phyloP scores from a whole-genome alignment of 2,113 vertebrate species.

The Helogale parvula region DNA sequence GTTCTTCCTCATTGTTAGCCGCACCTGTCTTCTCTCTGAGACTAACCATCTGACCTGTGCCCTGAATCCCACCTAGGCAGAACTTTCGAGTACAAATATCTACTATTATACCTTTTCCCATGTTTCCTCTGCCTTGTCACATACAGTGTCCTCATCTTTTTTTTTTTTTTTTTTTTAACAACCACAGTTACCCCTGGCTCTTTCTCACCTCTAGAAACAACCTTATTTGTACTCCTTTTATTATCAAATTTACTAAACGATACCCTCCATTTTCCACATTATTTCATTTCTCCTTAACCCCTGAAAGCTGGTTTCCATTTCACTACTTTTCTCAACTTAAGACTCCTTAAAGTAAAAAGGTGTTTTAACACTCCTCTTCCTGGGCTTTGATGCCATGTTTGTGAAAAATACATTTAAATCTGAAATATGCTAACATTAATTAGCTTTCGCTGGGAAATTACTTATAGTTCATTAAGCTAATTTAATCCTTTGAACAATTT shows the following conservation, averaged over 20 bases:
- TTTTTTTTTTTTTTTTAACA: not conserved
- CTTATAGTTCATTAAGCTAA: not conserved
- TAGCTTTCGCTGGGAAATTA: not conserved
- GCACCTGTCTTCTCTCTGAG: not conserved
- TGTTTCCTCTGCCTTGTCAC: not conserved
- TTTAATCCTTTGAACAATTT: conserved; percentile 6
- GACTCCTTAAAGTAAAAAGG: not conserved
- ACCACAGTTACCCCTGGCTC: not conserved
- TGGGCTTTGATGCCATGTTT: not conserved
- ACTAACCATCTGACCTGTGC: not conserved
- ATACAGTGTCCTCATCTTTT: not conserved
- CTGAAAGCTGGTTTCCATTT: not conserved
- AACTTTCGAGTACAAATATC: not conserved
- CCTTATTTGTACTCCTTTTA: conserved; percentile 8
- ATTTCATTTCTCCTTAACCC: not conserved
- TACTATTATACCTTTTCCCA: not conserved
- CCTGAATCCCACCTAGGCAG: not conserved
- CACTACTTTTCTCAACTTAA: not conserved
- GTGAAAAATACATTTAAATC: not conserved
- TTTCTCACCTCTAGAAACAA: not conserved
- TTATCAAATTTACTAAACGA: not conserved
- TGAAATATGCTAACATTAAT: not conserved
- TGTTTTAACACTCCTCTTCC: not conserved
- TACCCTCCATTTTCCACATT: not conserved
- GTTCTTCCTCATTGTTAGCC: not conserved